Base-by-base conservation (phyloP, 2,888 invertebrate species). In the Cephus pygmeus region DNA sequence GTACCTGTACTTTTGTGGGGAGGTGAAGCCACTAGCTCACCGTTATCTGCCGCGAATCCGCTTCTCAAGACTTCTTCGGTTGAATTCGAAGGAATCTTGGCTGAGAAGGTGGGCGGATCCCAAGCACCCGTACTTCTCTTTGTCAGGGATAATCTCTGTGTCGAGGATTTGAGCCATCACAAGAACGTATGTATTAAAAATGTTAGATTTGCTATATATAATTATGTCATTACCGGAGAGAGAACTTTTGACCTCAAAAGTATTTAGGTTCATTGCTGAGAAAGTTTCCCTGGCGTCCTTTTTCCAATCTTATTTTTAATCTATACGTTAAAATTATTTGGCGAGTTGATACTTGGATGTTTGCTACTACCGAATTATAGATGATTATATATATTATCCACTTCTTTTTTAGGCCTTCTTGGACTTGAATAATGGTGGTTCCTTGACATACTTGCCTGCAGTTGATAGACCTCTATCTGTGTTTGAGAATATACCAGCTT, bases 1-100 rank as follows among this genome's bases (percentile, higher is more conserved):
- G 93, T 94, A 69, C 95, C 95, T 82, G 94, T 94, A 74, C 92
- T 93, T 82, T 84, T 95, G 80, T 95, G 94, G 94, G 94, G 93
- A 40, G 92, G 92, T 81, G 85, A 79, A 69, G 69, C 78, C 33
- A 76, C 77, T 31, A 80, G 73, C 73, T 79, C 80, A 34, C 68
- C 77, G 31, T 73, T 35, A 75, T 77, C 56, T 69, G 76, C 80
- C 40, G 83, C 83, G 4, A 87, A 88, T 82, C 88, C 89, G 11
- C 81, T 94, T 4, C 81, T 86, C 12, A 90, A 88, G 76, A 86
- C 92, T 0, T 83, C 90, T 0, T 83, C 87, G 15, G 79, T 85
- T 0, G 91, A 93, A 77, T 93, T 93, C 83, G 87, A 88, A 35
- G 83, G 80, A 30, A 85, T 92, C 35, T 77, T 94, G 11, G 85